Conservation (phyloP, 2,797 vertebrate species). For the Cossypha niveicapilla region DNA sequence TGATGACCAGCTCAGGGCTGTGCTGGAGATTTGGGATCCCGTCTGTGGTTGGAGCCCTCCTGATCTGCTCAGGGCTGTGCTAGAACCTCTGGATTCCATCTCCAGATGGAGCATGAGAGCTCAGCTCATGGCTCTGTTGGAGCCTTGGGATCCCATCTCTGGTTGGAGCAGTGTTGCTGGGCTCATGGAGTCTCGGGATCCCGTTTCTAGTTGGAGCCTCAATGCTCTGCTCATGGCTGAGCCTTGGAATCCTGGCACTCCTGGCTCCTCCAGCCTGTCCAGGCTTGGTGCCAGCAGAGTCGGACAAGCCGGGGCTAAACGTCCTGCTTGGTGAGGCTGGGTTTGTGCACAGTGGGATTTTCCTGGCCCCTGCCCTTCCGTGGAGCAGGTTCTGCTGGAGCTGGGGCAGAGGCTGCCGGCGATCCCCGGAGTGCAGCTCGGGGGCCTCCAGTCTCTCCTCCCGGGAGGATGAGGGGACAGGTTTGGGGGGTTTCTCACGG, state of each 20-base stretch:
- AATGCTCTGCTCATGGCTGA: background rate
- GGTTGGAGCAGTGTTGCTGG: background rate
- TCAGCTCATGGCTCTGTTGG: accelerated
- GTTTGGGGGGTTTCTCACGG: background rate
- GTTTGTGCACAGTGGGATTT: background rate
- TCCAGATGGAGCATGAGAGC: background rate
- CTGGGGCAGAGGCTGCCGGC: accelerated
- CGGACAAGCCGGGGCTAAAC: accelerated
- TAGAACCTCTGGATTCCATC: background rate
- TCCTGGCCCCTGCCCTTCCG: accelerated
- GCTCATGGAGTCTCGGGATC: background rate
- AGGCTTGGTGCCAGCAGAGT: background rate
- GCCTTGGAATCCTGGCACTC: background rate
- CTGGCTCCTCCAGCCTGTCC: background rate
- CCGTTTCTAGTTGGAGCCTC: background rate
- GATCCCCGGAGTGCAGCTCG: accelerated
- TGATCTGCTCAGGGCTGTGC: background rate
- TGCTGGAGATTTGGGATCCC: accelerated
- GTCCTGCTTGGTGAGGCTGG: background rate
- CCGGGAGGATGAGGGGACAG: background rate
- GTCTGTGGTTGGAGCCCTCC: background rate
- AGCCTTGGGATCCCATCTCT: background rate
- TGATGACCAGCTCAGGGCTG: background rate
- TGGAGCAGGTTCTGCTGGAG: background rate
- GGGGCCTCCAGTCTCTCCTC: background rate